Conservation (phyloP, 2,113 vertebrate genomes). For the Brachyistius frenatus region DNA sequence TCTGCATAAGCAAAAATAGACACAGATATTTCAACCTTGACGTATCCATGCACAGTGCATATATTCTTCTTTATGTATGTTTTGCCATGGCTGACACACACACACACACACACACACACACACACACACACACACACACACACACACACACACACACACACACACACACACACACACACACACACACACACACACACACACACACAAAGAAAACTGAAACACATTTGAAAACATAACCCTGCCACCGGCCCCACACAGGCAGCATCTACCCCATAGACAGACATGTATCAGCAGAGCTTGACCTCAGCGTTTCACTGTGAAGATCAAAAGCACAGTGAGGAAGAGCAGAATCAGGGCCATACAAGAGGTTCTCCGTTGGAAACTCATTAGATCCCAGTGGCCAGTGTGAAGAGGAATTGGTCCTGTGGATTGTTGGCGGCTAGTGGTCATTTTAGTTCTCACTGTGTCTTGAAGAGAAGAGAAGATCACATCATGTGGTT, state of each 20-base stretch:
- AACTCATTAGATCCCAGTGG: constrained; percentile 68
- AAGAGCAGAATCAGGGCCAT: constrained; percentile 41
- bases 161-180: neutral
- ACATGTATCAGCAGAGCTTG: constrained; percentile 17
- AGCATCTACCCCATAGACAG: neutral
- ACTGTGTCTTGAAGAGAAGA: constrained; percentile 22
- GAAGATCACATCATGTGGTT: constrained; percentile 31
- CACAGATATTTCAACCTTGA: neutral
- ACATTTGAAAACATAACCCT: neutral
- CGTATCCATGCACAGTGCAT: neutral
- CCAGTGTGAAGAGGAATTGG: constrained; percentile 40
- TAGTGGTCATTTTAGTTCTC: constrained; percentile 44
- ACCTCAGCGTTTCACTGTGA: constrained; percentile 33
- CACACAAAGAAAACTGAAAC: neutral
- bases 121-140: too few relatives aligned
- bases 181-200: too few relatives aligned
- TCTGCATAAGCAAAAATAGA: constrained; percentile 21
- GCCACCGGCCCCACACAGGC: neutral
- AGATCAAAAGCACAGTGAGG: constrained; percentile 55
- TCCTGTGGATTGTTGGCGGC: constrained; percentile 28
- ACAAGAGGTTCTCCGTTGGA: constrained; percentile 59
- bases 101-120: neutral
- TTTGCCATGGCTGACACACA: neutral
- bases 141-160: neutral
- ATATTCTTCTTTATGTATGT: neutral